Conservation (phyloP, 1,140 invertebrate species). For the Pseudomyrmex sp. region DNA sequence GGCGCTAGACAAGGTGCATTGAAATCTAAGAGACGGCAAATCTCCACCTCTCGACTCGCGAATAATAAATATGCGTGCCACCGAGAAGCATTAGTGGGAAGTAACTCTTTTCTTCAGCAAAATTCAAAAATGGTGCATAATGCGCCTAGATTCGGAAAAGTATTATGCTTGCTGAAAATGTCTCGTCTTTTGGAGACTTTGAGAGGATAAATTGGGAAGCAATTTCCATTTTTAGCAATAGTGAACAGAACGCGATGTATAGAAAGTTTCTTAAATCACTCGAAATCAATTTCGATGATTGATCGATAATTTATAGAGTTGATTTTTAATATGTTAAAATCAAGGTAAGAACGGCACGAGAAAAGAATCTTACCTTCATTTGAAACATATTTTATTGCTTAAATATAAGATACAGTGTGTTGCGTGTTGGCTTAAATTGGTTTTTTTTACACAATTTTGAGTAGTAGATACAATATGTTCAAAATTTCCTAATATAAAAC, state of each 20-base stretch:
- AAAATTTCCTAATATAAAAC: too few species aligned
- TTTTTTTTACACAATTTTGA: too few species aligned
- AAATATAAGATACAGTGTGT: too few species aligned
- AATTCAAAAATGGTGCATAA: conserved; percentile 53
- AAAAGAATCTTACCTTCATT: too few species aligned
- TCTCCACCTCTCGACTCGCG: conserved; percentile 39
- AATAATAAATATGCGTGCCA: conserved; percentile 70
- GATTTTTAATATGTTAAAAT: too few species aligned
- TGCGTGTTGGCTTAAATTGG: too few species aligned
- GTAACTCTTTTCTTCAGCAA: conserved; percentile 54
- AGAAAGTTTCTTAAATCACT: neutral
- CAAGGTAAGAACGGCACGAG: too few species aligned
- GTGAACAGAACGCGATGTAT: neutral
- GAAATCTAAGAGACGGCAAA: conserved; percentile 49
- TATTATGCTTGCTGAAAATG: conserved; percentile 14
- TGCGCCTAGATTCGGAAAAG: conserved; percentile 28
- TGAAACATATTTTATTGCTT: too few species aligned
- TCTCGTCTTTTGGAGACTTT: neutral
- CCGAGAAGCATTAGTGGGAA: conserved; percentile 54
- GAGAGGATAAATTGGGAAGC: conserved; percentile 14
- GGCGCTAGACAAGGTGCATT: neutral
- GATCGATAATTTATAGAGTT: neutral
- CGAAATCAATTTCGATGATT: too few species aligned
- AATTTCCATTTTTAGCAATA: neutral
- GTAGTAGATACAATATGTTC: too few species aligned